phyloP scores from a whole-genome alignment of 2,113 vertebrate species.

The Oophaga pumilio region DNA sequence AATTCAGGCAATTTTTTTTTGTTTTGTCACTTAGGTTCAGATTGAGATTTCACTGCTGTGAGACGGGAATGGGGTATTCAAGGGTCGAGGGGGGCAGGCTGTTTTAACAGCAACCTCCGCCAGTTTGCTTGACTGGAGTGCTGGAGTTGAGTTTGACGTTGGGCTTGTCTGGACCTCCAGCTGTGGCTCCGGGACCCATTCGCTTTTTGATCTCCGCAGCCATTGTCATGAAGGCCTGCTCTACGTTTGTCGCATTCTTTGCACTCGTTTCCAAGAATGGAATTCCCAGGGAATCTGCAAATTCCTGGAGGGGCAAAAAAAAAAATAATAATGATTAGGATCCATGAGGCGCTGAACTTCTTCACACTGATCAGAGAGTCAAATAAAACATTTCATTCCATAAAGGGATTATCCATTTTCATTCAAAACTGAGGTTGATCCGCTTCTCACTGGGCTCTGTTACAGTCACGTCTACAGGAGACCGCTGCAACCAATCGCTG shows the following conservation, averaged over 20 bases:
- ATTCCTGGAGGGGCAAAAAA: constrained; percentile 77
- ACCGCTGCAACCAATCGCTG: too few relatives aligned
- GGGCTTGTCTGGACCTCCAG: constrained; percentile 88
- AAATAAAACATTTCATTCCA: neutral
- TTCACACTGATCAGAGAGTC: neutral
- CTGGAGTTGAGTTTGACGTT: constrained; percentile 95
- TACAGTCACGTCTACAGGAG: too few relatives aligned
- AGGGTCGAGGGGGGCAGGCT: constrained; percentile 58
- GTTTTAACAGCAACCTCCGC: constrained; percentile 93
- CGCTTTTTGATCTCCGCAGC: constrained; percentile 98
- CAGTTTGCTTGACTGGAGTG: constrained; percentile 95
- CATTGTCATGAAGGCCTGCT: constrained; percentile 99
- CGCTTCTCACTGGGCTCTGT: too few relatives aligned
- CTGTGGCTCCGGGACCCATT: constrained; percentile 93
- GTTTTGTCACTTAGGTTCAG: constrained; percentile 82
- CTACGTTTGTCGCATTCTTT: constrained; percentile 97
- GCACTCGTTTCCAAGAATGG: constrained; percentile 98
- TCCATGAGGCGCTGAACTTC: neutral
- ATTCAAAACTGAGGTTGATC: too few relatives aligned
- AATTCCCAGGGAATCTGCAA: constrained; percentile 93
- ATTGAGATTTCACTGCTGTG: constrained; percentile 85
- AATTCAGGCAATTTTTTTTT: constrained; percentile 84
- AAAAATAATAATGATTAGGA: constrained; percentile 49
- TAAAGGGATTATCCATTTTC: too few relatives aligned
- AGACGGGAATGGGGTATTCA: constrained; percentile 70